Evolutionary conservation across 2,888 invertebrate genomes (phyloP).

Genomic region (Tetragnatha montana): DNA sequence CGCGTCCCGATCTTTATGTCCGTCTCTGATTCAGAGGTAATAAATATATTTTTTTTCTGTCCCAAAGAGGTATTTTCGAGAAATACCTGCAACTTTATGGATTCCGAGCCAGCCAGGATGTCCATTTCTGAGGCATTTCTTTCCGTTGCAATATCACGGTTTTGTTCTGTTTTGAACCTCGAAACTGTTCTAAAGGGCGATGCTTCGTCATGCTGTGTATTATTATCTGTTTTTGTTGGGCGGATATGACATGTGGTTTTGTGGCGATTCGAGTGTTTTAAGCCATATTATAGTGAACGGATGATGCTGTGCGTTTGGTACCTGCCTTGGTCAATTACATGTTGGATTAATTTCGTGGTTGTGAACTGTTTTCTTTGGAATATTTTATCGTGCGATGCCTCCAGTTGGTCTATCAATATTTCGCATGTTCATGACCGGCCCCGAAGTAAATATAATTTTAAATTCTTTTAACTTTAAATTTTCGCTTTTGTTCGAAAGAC

Average conservation of each 20-base stretch:
- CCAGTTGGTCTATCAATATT: not conserved
- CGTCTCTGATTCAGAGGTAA: not conserved
- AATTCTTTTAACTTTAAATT: not conserved
- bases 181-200: not conserved
- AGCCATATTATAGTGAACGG: not conserved
- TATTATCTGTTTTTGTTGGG: not conserved
- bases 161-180: not conserved
- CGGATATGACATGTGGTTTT: not conserved
- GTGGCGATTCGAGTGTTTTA: too few species aligned
- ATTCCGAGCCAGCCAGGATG: not conserved
- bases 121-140: not conserved
- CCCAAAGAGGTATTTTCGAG: not conserved
- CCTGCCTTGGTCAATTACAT: not conserved
- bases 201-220: not conserved
- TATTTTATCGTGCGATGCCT: not conserved
- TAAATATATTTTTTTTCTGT: not conserved
- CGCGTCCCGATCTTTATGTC: not conserved
- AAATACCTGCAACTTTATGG: not conserved
- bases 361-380: not conserved
- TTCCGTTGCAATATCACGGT: not conserved
- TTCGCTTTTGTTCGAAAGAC: too few species aligned
- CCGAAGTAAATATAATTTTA: not conserved
- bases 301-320: not conserved
- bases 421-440: not conserved
- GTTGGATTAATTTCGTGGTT: not conserved